Evolutionary conservation across 2,113 vertebrate genomes (phyloP), one percentile per base, ranked within the genome.

Genomic region (Perognathus longimembris): DNA sequence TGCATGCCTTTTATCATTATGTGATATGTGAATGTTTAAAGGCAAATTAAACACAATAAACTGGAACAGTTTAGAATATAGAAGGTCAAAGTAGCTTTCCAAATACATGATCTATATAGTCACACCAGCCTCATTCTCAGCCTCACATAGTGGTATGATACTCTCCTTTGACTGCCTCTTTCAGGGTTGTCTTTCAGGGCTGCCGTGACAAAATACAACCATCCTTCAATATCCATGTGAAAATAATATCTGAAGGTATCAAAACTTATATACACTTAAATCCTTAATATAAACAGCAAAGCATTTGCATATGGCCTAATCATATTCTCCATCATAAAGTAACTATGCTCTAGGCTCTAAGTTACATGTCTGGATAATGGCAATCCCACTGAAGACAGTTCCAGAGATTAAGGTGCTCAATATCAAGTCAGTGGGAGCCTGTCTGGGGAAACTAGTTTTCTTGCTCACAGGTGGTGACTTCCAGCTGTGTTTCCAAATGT

Each of bases 101-200:
- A 2, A 15, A 18, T 54, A 3, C 59, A 15, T 71, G 8, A 7
- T 28, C 6, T 42, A 5, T 24, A 4, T 3, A 54, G 5, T 17
- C 61, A 84, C 32, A 21, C 14, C 80, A 30, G 0, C 20, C 32
- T 42, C 21, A 24, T 9, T 40, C 40, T 90, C 30, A 57, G 22
- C n/a, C 10, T 4, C 26, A 8, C 20, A 24, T 22, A 34, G 34
- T 88, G 59, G 5, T 12, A 73, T 59, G 82, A 84, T 24, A 8
- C 5, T 70, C 67, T 59, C 5, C 12, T 63, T 67, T 73, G 8
- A 74, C 32, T 32, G 3, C 81, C 5, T 61, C 8, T 54, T 45
- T n/a, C n/a, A n/a, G n/a, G n/a, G n/a, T 30, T 22, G 4, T 28
- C 6, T 12, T 50, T 61, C 45, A 0, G 4, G 5, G 7, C 0